Evolutionary conservation across 2,113 vertebrate genomes (phyloP), one percentile per base, ranked within the genome.

Genomic region (Xyrauchen texanus): DNA sequence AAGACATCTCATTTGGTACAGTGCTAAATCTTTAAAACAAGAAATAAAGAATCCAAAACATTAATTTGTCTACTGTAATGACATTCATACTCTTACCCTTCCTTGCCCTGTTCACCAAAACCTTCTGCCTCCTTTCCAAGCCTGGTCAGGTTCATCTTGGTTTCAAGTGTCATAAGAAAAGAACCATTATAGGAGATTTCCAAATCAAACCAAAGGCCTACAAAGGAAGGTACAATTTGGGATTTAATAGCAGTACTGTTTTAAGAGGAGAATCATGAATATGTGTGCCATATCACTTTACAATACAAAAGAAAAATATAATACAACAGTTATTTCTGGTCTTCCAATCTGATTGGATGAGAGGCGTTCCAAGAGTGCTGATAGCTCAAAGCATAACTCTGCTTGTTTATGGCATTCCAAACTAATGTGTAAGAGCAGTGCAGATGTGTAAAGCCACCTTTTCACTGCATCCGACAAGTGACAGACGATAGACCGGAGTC

Each of bases 91-190:
- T 10, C 95, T 97, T 94, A 98, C 97, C 98, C 96, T 88, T 98
- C 97, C 92, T 92, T 97, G 83, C 96, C 95, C 3, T 95, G 93
- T 81, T 98, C 97, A 78, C 95, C 96, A 82, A 95, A 88, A 0
- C 94, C 94, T 86, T 99, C 97, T 64, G 93, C 95, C 85, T 99
- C 98, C 91, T 98, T 99, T 79, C 97, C 97, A 85, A 99, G 93
- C 85, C 94, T 95, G 82, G 95, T 95, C 90, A 99, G 92, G 92
- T 99, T 99, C 97, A 99, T 96, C 93, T 99, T 98, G 83, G 97
- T 99, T 92, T 98, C 95, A 3, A 98, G 90, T 6, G 96, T 98
- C 98, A 99, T 99, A 65, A 98, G 94, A 91, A 99, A 99, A 82
- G 97, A 99, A 68, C 98, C 97, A 5, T 92, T 94, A 90, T 98